Percentiles rank a stretch among this genome's conserved stretches.
Evolutionary conservation across 2,113 vertebrate species (phyloP).

Genomic region (Zosterops pallidus): DNA sequence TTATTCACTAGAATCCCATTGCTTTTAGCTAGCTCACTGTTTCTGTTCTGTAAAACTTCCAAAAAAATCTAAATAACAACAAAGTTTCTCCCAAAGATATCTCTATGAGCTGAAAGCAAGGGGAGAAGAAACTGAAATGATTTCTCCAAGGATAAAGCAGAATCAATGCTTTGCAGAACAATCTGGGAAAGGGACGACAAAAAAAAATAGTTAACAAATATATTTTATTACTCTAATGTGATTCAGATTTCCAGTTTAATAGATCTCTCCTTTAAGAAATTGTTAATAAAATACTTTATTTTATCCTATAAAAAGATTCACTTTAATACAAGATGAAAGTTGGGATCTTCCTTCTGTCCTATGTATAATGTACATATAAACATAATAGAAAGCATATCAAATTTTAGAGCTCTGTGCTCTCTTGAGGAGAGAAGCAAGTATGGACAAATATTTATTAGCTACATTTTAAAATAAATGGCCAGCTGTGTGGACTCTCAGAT

Average conservation of each 20-base stretch:
- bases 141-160: not conserved
- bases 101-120: not conserved
- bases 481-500: not conserved
- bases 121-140: not conserved
- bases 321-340: not conserved
- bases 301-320: not conserved
- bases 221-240: not conserved
- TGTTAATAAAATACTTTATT: not conserved
- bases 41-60: not conserved
- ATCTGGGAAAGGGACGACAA: not conserved
- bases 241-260: not conserved
- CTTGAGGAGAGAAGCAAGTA: not conserved
- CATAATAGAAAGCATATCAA: not conserved
- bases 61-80: constrained; percentile 7
- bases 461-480: not conserved
- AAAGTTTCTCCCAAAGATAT: not conserved
- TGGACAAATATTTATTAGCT: not conserved
- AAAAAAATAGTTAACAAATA: not conserved
- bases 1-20: constrained; percentile 60
- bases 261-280: not conserved
- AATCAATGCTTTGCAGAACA: not conserved
- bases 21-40: constrained; percentile 44
- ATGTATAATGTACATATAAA: not conserved
- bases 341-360: not conserved
- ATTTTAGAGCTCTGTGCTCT: not conserved